These are phyloP conservation scores for Scotopteryx bipunctaria DNA, from an alignment of 2,888 invertebrate genomes.

Conservation along the genomic window DNA sequence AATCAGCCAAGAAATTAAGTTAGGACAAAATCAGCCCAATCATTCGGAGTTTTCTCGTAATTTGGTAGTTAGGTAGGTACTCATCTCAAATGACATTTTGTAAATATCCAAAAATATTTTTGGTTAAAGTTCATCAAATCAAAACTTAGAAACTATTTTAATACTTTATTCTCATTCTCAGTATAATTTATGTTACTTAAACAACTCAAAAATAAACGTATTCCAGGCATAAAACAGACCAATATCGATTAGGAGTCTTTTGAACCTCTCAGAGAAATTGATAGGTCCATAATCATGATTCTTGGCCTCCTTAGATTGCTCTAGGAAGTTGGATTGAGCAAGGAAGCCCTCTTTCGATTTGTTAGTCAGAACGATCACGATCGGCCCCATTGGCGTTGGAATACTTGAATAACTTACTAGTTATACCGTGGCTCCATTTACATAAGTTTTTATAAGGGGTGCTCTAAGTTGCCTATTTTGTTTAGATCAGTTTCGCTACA, in stretches of 20 bases:
- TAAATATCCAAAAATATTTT: too few species aligned
- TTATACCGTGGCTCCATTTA: constrained; percentile 40
- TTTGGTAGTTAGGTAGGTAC: too few species aligned
- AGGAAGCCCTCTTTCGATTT: constrained; percentile 54
- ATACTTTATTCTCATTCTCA: too few species aligned
- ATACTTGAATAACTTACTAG: constrained; percentile 53
- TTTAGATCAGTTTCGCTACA: neutral
- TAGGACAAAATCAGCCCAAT: too few species aligned
- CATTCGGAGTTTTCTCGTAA: too few species aligned
- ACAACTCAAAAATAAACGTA: neutral
- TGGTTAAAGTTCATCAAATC: too few species aligned
- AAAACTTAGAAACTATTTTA: too few species aligned
- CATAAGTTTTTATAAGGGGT: constrained; percentile 36
- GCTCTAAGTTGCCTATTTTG: neutral
- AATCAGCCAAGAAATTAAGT: constrained; percentile 6
- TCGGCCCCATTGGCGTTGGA: constrained; percentile 50
- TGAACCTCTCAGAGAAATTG: constrained; percentile 42
- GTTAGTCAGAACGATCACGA: constrained; percentile 54
- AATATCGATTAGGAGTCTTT: constrained; percentile 34
- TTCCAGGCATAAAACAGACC: constrained; percentile 14
- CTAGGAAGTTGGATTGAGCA: constrained; percentile 53
- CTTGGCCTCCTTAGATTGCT: constrained; percentile 43
- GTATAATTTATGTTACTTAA: too few species aligned
- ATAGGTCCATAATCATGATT: constrained; percentile 38
- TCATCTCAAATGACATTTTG: too few species aligned